These are phyloP conservation scores for Salarias fasciatus DNA, from an alignment of 2,797 vertebrate genomes.

Conservation along the genomic window DNA sequence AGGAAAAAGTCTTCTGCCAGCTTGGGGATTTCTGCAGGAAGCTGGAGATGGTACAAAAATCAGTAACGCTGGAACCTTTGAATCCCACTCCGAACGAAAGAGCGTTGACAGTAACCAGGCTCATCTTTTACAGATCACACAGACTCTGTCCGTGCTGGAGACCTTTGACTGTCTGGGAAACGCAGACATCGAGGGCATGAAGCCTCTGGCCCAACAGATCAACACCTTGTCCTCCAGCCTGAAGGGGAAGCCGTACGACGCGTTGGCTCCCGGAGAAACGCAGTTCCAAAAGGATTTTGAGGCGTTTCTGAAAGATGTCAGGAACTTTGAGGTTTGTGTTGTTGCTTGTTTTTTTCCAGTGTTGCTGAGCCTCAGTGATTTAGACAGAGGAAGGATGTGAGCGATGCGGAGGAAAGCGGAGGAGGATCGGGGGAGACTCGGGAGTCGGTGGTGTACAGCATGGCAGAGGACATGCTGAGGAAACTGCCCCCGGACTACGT, in stretches of 20 bases:
- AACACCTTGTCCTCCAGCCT: slow-evolving; percentile 78
- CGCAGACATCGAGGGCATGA: slow-evolving; percentile 86
- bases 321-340: slow-evolving; percentile 80
- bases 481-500: slow-evolving; percentile 86
- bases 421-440: slow-evolving; percentile 83
- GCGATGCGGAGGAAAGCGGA: slow-evolving; percentile 86
- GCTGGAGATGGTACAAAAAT: slow-evolving; percentile 81
- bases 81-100: neutral
- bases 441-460: slow-evolving; percentile 83
- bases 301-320: slow-evolving; percentile 81
- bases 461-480: slow-evolving; percentile 86
- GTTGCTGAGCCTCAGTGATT: neutral
- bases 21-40: slow-evolving; percentile 86
- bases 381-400: too few relatives aligned
- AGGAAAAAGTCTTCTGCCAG: slow-evolving; percentile 86
- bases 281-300: slow-evolving; percentile 86
- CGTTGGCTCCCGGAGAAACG: slow-evolving; percentile 78
- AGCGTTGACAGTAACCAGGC: neutral
- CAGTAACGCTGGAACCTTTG: neutral
- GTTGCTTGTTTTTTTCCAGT: too few relatives aligned
- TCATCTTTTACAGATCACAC: slow-evolving; percentile 82
- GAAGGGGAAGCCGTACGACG: slow-evolving; percentile 84
- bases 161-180: slow-evolving; percentile 77
- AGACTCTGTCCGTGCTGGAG: slow-evolving; percentile 85
- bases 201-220: slow-evolving; percentile 82